Evolutionary conservation across 2,113 vertebrate species (phyloP).

Genomic region (Clupea harengus): DNA sequence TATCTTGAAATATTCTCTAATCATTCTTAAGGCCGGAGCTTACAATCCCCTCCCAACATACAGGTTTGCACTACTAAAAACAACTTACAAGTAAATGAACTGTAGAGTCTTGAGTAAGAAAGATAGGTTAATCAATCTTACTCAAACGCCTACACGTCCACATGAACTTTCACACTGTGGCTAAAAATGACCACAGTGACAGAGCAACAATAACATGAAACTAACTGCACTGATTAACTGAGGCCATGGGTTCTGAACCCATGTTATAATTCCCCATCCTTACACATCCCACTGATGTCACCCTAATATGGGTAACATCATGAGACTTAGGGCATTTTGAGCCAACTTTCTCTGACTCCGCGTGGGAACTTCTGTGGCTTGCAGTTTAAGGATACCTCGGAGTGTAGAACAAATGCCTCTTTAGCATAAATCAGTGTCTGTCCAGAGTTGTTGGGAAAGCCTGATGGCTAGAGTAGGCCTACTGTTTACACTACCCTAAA

Average conservation of each 20-base stretch:
- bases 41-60: neutral
- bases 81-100: neutral
- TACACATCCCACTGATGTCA: neutral
- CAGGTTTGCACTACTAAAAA: neutral
- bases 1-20: neutral
- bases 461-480: neutral
- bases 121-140: neutral
- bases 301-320: neutral
- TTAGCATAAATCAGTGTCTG: neutral
- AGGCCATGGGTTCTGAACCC: neutral
- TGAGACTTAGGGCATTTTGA: neutral
- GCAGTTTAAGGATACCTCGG: neutral
- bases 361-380: neutral
- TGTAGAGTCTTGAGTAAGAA: neutral
- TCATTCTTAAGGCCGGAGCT: neutral
- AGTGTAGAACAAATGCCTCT: neutral
- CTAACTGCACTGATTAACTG: neutral
- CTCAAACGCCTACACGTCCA: neutral
- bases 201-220: neutral
- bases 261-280: neutral
- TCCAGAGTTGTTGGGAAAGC: neutral
- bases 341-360: neutral
- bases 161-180: conserved; percentile 4
- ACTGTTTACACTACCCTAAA: neutral
- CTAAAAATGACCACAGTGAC: neutral